Evolutionary conservation across 1,140 invertebrate genomes (phyloP).

Genomic region (Drosophila paulistorum): DNA sequence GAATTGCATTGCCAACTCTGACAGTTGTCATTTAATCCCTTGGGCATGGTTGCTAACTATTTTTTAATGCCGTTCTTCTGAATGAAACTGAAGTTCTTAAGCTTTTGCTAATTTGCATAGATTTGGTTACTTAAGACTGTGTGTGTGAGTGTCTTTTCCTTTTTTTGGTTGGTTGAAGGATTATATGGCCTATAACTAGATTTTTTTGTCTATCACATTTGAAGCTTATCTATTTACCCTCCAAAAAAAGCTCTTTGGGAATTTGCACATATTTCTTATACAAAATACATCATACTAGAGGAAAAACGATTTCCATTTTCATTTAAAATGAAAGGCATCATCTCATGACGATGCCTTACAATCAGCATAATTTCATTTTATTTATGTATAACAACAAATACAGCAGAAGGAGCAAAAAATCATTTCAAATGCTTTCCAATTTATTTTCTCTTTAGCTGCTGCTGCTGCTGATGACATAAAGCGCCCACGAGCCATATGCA

Average conservation of each 20-base stretch:
- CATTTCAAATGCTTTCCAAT: slow-evolving; percentile 65
- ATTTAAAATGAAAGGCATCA: slow-evolving; percentile 46
- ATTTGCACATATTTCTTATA: slow-evolving; percentile 21
- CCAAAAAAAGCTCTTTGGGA: slow-evolving; percentile 31
- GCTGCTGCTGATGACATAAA: slow-evolving; percentile 71
- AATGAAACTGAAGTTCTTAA: slow-evolving; percentile 32
- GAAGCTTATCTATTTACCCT: slow-evolving; percentile 3
- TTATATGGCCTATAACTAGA: slow-evolving; percentile 11
- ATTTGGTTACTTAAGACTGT: slow-evolving; percentile 21
- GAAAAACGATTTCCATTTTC: slow-evolving; percentile 54
- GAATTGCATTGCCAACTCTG: slow-evolving; percentile 12
- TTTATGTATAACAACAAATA: slow-evolving; percentile 23
- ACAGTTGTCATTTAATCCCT: slow-evolving; percentile 35
- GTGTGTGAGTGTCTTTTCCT: not conserved
- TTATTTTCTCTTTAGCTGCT: slow-evolving; percentile 63
- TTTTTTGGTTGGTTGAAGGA: not conserved
- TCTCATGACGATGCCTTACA: slow-evolving; percentile 40
- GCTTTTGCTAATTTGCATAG: slow-evolving; percentile 65
- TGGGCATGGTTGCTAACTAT: slow-evolving; percentile 40
- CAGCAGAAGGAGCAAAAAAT: slow-evolving; percentile 30
- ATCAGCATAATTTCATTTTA: slow-evolving; percentile 75
- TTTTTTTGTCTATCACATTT: slow-evolving; percentile 9
- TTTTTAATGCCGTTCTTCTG: slow-evolving; percentile 33
- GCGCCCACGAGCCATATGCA: slow-evolving; percentile 43
- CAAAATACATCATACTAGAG: not conserved